A percentile compares a stretch with the other conserved stretches of the same genome.
Evolutionary conservation across 2,113 vertebrate species (phyloP).

Genomic region (Bubo bubo): DNA sequence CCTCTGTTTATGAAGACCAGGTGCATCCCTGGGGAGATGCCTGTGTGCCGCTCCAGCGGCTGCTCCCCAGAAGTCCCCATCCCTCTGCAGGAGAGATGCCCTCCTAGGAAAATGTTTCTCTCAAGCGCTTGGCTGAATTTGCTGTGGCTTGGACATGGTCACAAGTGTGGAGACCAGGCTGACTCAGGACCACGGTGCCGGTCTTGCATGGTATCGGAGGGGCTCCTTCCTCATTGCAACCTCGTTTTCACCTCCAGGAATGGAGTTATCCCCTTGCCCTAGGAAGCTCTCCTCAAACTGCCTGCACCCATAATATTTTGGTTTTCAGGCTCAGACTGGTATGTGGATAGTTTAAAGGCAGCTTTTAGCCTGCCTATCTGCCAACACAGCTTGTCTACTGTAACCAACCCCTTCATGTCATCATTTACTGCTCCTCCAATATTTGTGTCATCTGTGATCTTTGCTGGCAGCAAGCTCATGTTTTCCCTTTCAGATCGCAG

Average conservation of each 20-base stretch:
- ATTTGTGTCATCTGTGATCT: not conserved
- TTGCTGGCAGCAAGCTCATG: not conserved
- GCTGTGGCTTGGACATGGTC: fast-evolving
- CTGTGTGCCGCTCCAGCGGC: fast-evolving
- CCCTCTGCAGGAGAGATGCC: fast-evolving
- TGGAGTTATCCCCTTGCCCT: not conserved
- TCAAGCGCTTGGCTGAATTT: not conserved
- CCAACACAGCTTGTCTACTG: not conserved
- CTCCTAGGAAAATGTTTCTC: not conserved
- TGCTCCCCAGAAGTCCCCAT: fast-evolving
- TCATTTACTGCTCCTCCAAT: not conserved
- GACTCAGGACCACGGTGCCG: fast-evolving
- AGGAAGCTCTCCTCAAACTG: not conserved
- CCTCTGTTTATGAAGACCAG: not conserved
- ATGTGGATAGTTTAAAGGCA: not conserved
- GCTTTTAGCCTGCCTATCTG: not conserved
- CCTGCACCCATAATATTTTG: not conserved
- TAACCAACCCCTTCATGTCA: not conserved
- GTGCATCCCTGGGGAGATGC: not conserved
- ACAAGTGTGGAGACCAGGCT: not conserved
- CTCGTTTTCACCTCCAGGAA: not conserved
- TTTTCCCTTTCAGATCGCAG: not conserved
- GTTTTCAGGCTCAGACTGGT: not conserved
- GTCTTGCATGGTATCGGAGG: fast-evolving
- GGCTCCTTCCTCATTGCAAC: fast-evolving